Conservation (phyloP, 2,888 invertebrate species). For the Agriotes lineatus region DNA sequence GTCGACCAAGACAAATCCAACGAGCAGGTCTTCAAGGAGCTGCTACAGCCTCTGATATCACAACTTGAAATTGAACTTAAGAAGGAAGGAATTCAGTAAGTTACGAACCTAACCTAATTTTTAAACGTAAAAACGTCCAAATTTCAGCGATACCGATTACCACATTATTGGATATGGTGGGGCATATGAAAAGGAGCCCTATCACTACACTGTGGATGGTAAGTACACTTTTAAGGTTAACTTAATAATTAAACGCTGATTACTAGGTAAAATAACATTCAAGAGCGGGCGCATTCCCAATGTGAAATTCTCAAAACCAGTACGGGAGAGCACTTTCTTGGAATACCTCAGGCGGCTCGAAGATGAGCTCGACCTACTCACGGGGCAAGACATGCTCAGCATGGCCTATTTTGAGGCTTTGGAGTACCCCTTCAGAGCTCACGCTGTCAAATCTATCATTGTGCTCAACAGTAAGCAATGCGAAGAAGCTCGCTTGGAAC, state of each 20-base stretch:
- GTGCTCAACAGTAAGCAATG: conserved; percentile 76
- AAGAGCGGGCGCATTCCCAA: conserved; percentile 67
- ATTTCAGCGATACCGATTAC: conserved; percentile 71
- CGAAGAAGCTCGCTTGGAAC: conserved; percentile 28
- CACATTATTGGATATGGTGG: conserved; percentile 73
- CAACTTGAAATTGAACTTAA: conserved; percentile 73
- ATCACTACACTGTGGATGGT: conserved; percentile 71
- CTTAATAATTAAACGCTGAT: too few relatives aligned
- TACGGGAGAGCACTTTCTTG: conserved; percentile 52
- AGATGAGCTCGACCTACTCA: conserved; percentile 2
- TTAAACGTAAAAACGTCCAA: too few relatives aligned
- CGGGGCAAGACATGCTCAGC: conserved; percentile 36
- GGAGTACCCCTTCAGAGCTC: conserved; percentile 80
- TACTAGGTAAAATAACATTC: conserved; percentile 59
- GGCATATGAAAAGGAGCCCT: conserved; percentile 68
- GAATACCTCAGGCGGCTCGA: conserved; percentile 56
- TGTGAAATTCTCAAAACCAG: conserved; percentile 59
- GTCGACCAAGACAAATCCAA: conserved; percentile 77
- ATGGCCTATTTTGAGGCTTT: conserved; percentile 74
- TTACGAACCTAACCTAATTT: conserved; percentile 43
- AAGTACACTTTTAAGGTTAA: too few relatives aligned
- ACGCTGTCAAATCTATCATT: conserved; percentile 80
- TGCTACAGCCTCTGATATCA: conserved; percentile 72
- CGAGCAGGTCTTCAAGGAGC: conserved; percentile 73
- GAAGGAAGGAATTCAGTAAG: conserved; percentile 73